Conservation (phyloP, 2,888 invertebrate genomes). For the Osmoderma eremita region DNA sequence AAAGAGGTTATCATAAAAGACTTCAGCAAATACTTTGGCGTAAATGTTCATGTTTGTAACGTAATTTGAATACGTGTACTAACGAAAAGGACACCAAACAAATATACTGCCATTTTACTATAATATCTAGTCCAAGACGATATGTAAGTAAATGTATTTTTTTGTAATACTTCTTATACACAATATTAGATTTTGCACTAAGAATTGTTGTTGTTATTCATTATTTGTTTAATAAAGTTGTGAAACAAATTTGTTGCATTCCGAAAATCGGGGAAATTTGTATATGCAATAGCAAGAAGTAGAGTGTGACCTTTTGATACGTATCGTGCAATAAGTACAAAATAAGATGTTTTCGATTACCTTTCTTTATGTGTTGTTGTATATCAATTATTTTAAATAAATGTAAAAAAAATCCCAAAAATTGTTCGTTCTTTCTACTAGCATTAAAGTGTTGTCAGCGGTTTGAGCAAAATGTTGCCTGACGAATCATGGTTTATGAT, state of each 20-base stretch:
- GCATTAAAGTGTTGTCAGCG: too few species aligned
- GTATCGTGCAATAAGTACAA: constrained; percentile 44
- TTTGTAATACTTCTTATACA: constrained; percentile 18
- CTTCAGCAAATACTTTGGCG: constrained; percentile 69
- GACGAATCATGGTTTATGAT: too few species aligned
- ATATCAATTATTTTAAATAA: constrained; percentile 36
- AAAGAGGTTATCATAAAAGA: constrained; percentile 62
- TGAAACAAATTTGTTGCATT: constrained; percentile 7
- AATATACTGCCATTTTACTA: constrained; percentile 38
- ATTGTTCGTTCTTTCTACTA: too few species aligned
- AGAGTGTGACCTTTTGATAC: constrained; percentile 25
- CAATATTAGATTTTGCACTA: constrained; percentile 35
- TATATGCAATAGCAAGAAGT: constrained; percentile 4
- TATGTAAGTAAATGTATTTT: constrained; percentile 16
- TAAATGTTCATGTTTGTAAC: constrained; percentile 70
- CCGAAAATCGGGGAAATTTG: constrained; percentile 3
- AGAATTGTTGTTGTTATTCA: constrained; percentile 30
- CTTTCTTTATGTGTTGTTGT: constrained; percentile 41
- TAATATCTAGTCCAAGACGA: constrained; percentile 29
- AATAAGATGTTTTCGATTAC: constrained; percentile 32
- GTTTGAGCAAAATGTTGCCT: too few species aligned
- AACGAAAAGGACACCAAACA: constrained; percentile 5
- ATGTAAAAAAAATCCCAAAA: constrained; percentile 4
- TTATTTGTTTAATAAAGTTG: constrained; percentile 24
- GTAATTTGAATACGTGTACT: constrained; percentile 37